Evolutionary conservation across 2,113 vertebrate species (phyloP), one percentile per base, ranked within the genome.

Genomic region (Tychaedon coryphoeus): DNA sequence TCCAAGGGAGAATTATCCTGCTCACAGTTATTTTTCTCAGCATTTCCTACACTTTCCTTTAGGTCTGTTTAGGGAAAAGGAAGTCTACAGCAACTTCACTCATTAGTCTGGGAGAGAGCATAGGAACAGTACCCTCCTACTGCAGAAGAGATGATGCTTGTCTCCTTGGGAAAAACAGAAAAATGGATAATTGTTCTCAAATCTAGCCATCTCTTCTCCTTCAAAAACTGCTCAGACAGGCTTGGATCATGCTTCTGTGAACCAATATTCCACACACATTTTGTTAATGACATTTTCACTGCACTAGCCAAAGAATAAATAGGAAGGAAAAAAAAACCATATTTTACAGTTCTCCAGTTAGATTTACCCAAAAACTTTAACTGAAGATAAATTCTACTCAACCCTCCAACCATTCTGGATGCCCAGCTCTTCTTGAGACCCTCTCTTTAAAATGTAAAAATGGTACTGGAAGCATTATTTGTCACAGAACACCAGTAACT

Each of bases 291-390:
- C 6, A 6, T 77, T 73, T 86, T 24, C 8, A 45, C 16, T 70
- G 28, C 53, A 71, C 14, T 26, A 75, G 6, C 15, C 28, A 87
- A 33, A 28, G 6, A 83, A 25, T 26, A 53, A 75, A 69, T 3
- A 34, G 14, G 7, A 38, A 25, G 48, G 47, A n/a, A 64, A 69
- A 38, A 36, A 53, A 5, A 0, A 1, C 28, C 3, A 0, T 19
- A 34, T 34, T 40, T 64, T 48, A 3, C 48, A 48, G 0, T 4
- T 53, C 24, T 65, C 8, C 19, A 31, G 3, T 57, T 67, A 50
- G 10, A 9, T 26, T 53, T 45, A 65, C 4, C 5, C 19, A 7
- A 61, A 69, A 73, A 16, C 5, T 53, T 60, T 5, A 61, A 53
- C 2, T 42, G 9, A 38, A 54, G 15, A 3, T 9, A 51, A 22